These are phyloP conservation scores for Nephrotoma flavescens DNA, from an alignment of 2,888 invertebrate genomes.

Conservation along the genomic window DNA sequence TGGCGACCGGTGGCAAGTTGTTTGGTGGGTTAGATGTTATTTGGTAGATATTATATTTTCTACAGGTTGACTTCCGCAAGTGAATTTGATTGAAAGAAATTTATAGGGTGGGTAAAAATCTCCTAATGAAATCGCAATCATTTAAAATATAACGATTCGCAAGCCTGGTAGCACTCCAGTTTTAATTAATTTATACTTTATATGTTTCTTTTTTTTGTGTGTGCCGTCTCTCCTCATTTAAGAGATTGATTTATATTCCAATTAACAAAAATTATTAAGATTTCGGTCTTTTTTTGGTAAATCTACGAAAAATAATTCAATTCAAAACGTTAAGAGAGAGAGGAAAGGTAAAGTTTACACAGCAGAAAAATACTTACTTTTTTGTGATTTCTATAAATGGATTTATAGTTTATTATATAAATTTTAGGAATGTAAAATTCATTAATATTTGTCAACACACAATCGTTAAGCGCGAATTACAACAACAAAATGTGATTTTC, in stretches of 20 bases:
- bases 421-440: background rate
- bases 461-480: background rate
- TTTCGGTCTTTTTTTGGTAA: background rate
- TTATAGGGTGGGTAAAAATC: too few relatives aligned
- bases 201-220: background rate
- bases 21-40: background rate
- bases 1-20: background rate
- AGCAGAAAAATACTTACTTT: background rate
- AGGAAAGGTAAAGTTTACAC: background rate
- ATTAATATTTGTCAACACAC: background rate
- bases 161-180: background rate
- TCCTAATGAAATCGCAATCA: background rate
- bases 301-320: background rate
- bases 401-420: background rate
- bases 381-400: background rate
- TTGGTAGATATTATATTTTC: background rate
- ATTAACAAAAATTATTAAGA: background rate
- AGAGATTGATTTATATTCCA: background rate
- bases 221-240: background rate
- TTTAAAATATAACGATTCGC: background rate
- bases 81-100: background rate
- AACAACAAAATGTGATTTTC: background rate
- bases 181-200: background rate
- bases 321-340: background rate
- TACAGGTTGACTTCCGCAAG: background rate